A percentile compares a stretch with the other conserved stretches of the same genome.
Conservation (phyloP, 2,113 vertebrate genomes). For the Butorides virescens region DNA sequence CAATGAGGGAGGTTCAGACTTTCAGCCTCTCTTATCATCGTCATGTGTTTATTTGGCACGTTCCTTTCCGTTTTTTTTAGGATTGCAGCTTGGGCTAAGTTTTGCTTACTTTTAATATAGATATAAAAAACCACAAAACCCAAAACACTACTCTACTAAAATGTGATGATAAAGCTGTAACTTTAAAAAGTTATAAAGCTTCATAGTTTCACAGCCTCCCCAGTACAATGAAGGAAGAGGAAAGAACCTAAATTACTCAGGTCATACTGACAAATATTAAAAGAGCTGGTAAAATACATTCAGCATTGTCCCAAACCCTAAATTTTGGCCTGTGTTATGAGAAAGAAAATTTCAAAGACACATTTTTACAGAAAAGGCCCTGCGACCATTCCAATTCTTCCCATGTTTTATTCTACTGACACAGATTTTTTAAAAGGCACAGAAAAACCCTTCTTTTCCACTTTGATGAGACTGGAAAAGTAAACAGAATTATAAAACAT, state of each 20-base stretch:
- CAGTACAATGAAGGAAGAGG: not conserved
- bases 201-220: not conserved
- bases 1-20: not conserved
- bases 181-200: not conserved
- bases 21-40: not conserved
- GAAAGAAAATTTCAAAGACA: not conserved
- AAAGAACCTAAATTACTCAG: not conserved
- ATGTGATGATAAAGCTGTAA: not conserved
- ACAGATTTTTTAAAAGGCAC: not conserved
- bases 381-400: not conserved
- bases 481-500: not conserved
- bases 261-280: not conserved
- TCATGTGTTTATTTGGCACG: not conserved
- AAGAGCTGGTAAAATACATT: not conserved
- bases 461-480: not conserved
- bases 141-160: not conserved
- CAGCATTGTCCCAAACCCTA: not conserved
- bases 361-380: not conserved
- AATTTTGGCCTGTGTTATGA: not conserved
- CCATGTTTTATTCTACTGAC: not conserved
- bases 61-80: not conserved
- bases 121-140: rapidly evolving
- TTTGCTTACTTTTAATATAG: not conserved
- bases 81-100: not conserved
- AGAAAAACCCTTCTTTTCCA: not conserved